Base-by-base conservation (phyloP, 53 echinoderm and acorn worm species). In the Apostichopus leukothele region DNA sequence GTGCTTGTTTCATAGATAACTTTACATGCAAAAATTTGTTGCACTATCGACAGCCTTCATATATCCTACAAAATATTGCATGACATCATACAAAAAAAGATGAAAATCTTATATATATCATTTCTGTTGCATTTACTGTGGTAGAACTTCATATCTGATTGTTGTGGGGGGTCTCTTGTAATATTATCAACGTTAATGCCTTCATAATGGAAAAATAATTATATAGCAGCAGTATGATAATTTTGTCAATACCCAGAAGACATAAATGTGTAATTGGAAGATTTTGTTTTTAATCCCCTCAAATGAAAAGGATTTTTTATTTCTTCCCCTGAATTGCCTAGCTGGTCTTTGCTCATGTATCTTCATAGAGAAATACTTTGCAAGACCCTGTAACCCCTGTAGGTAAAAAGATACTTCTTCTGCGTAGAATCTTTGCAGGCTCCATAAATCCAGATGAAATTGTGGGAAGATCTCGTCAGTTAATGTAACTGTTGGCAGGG, bases 371-470 rank as follows among this genome's bases (percentile, higher is more conserved):
- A 5, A 16, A 11, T 63, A 13, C 11, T 63, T 63, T 11, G 63
- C 16, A 63, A 16, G 63, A 63, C 16, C 16, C 63, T 63, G 11
- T 16, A 63, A 63, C 63, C 63, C 63, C 63, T 13, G 63, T 63
- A 63, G 63, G 63, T 11, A 63, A 63, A 63, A 11, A 63, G 39
- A 39, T 39, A 39, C 39, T 16, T 63, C 63, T 16, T 13, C 63
- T 63, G 12, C 11, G 4, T 75, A 75, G 0, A 75, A 27, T 27
- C 27, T 19, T 75, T 9, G 51, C 51, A 50, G 53, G 19, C n/a
- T 51, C 39, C 51, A 51, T n/a, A 79, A 79, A 51, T 79, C 79
- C 79, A 52, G n/a, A 39, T 79, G 79, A 52, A 79, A 79, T 79
- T 79, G 53, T 53, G 51, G 0, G 13, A 51, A 79, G 53, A 51